A percentile compares a stretch with the other conserved stretches of the same genome.
Conservation (phyloP, 2,113 vertebrate species). For the Rattus rattus region DNA sequence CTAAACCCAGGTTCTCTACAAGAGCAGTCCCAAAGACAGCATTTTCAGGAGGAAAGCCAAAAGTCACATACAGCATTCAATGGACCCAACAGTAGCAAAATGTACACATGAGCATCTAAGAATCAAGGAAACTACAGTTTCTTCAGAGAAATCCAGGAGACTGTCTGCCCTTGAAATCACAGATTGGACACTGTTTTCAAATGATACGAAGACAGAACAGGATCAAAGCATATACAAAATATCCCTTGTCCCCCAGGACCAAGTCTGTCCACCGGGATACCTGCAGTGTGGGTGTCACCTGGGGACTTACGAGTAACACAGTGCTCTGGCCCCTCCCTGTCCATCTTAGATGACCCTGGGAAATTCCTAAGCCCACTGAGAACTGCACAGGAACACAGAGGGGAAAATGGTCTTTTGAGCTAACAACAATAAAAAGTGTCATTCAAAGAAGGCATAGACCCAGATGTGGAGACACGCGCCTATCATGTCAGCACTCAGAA, state of each 20-base stretch:
- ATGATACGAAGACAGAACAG: background rate
- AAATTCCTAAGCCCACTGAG: background rate
- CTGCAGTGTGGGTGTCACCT: background rate
- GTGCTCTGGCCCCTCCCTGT: background rate
- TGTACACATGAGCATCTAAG: background rate
- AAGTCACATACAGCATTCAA: background rate
- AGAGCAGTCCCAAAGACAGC: background rate
- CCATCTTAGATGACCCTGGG: background rate
- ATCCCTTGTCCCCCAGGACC: background rate
- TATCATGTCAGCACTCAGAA: background rate
- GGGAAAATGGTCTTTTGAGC: background rate
- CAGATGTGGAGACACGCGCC: background rate
- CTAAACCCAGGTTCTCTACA: too few species aligned
- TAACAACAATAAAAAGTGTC: background rate
- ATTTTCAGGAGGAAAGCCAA: slow-evolving; percentile 4
- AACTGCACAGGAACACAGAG: fast-evolving
- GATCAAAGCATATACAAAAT: background rate
- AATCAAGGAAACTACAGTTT: background rate
- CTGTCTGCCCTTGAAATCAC: background rate
- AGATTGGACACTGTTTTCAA: background rate
- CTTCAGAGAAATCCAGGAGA: background rate
- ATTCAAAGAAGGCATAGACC: background rate
- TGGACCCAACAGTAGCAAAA: background rate
- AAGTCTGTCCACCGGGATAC: background rate
- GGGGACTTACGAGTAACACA: background rate